Base-by-base conservation (phyloP, 1,140 invertebrate species). In the Lucilia cuprina region DNA sequence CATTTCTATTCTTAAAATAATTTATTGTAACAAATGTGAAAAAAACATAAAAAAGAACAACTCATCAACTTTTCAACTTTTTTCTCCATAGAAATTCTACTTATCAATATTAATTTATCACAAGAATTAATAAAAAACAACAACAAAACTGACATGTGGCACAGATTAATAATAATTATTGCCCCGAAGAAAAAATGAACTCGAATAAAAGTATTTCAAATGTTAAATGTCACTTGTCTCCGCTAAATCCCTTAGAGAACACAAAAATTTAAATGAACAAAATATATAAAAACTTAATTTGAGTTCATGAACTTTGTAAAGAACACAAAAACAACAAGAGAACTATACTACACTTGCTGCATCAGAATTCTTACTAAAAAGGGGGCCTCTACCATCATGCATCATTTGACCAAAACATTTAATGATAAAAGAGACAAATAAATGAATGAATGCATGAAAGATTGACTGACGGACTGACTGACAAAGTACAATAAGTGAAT, bases 261-360 rank as follows among this genome's bases (percentile, higher is more conserved):
- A 21, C 5, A 70, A 21, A n/a, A 19, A 70, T 21, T 19, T 70
- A 10, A 55, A 13, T 21, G n/a, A 19, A 70, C 17, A 55, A 55
- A 5, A n/a, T n/a, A n/a, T n/a, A n/a, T n/a, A 12, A 21, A 21
- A 70, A 7, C 65, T 70, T 70, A 70, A 70, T 70, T 70, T 47
- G 13, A 50, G 77, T 80, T 80, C 77, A 80, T 80, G 77, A 80
- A 80, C 77, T 80, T 78, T 60, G 14, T 60, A 60, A 60, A 17
- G 55, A 17, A 41, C 10, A 41, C 2, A 41, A 41, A 10, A 2
- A 41, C 8, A 8, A 41, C 3, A 41, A 41, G 50, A 55, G n/a
- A n/a, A n/a, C n/a, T n/a, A n/a, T n/a, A 30, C 25, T 2, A 30
- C 3, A 30, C 25, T 30, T 30, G 25, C 25, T 30, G 3, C 3